Base-by-base conservation (phyloP, 2,888 invertebrate species). In the Oscheius myriophilus region DNA sequence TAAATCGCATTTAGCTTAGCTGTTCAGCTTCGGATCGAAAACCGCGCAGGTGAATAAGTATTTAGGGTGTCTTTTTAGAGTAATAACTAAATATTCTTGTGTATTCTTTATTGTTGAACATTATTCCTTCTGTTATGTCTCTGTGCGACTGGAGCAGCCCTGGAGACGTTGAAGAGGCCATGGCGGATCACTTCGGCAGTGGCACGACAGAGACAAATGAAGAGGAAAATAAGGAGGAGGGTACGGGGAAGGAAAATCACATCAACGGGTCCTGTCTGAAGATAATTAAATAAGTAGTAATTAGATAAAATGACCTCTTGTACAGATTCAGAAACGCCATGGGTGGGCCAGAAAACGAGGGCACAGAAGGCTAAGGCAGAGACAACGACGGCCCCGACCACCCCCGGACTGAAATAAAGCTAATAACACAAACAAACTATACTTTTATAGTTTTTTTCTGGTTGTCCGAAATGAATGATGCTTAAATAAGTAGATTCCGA, bases 301-400 rank as follows among this genome's bases (percentile, higher is more conserved):
- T 18, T 12, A 9, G 33, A 9, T 3, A 33, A 33, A 9, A 33
- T 1, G 21, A 61, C 61, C 61, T 61, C 11, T 11, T 61, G 61
- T 7, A 33, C 25, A 6, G 46, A n/a, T 18, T 61, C 61, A 12
- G 33, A 33, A 6, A 49, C 39, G n/a, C 33, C 16, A 46, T 45
- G 49, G 2, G 61, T 61, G 26, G 61, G 61, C 61, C 61, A 61
- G 26, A 61, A 61, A 7, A 26, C 46, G 26, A 61, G 25, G 16
- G 49, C 49, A 3, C 25, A 46, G 16, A 61, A 49, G 2, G 49
- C 46, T 9, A 12, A 6, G 33, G 49, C 25, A 6, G 46, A 33
- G 3, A 61, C 18, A 1, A 61, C 21, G 16, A 21, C 9, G 23
- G 49, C 33, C 18, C 61, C 26, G 11, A 61, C 7, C 21, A 61